These are phyloP conservation scores for Aeoliscus strigatus DNA, from an alignment of 2,797 vertebrate species.

Conservation along the genomic window DNA sequence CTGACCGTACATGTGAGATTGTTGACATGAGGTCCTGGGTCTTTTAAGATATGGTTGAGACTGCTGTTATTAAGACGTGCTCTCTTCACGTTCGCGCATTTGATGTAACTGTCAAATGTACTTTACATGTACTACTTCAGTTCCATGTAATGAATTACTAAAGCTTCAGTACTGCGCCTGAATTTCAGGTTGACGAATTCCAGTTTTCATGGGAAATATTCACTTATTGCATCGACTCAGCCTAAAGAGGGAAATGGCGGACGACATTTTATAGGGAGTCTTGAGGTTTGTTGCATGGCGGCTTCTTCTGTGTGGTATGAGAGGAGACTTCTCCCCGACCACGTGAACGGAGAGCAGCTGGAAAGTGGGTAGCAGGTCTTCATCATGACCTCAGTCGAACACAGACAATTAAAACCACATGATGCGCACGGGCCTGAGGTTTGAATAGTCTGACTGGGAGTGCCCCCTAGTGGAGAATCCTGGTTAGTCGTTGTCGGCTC, in stretches of 20 bases:
- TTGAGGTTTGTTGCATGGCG: conserved; percentile 18
- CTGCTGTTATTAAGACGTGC: no score
- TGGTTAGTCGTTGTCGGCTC: not conserved
- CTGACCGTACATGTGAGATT: no score
- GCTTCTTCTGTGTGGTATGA: conserved; percentile 20
- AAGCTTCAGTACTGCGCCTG: not conserved
- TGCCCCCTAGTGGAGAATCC: conserved; percentile 64
- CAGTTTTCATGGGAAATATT: not conserved
- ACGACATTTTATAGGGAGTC: conserved; percentile 3
- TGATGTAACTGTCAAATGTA: conserved; percentile 5
- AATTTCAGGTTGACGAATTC: not conserved
- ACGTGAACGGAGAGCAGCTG: conserved; percentile 54
- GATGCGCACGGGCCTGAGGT: conserved; percentile 23
- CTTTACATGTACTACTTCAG: not conserved
- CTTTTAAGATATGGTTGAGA: no score
- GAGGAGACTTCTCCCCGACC: conserved; percentile 20
- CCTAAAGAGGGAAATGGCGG: conserved; percentile 6
- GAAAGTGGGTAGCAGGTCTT: conserved; percentile 45
- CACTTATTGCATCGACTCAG: not conserved
- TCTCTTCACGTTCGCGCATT: no score
- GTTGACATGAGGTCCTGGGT: no score
- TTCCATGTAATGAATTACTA: not conserved
- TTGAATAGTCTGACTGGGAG: conserved; percentile 19
- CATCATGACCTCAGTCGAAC: conserved; percentile 53
- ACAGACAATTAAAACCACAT: conserved; percentile 61